Conservation (phyloP, 2,113 vertebrate genomes). For the Trogon surrucura region DNA sequence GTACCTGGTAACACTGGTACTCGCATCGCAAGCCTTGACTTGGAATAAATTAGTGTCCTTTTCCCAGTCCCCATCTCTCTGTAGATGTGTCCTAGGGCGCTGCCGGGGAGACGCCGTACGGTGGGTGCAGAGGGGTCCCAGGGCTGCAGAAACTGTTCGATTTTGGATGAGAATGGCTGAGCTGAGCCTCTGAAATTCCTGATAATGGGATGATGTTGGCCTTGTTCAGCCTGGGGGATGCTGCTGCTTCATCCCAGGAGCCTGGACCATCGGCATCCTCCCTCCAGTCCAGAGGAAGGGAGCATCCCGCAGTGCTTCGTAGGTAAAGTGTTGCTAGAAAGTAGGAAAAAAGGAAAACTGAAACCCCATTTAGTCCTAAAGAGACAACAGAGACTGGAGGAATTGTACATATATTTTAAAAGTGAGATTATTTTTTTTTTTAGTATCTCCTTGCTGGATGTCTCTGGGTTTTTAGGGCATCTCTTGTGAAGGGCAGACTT, state of each 20-base stretch:
- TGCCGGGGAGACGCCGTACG: background rate
- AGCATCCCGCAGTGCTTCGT: background rate
- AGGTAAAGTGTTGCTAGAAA: background rate
- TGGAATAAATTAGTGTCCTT: background rate
- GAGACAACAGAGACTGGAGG: background rate
- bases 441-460: constrained; percentile 12
- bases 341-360: background rate
- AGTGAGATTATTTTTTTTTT: background rate
- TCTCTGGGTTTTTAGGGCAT: constrained; percentile 21
- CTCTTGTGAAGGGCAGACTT: constrained; percentile 28
- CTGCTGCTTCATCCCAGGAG: background rate
- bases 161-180: background rate
- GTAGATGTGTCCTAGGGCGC: rapidly evolving
- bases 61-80: background rate
- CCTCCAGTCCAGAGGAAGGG: background rate
- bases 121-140: background rate
- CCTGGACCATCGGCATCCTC: background rate
- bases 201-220: background rate
- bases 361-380: background rate
- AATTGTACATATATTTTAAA: constrained; percentile 46
- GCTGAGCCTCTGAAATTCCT: background rate
- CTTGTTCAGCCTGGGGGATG: background rate
- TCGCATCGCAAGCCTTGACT: background rate
- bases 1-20: too few relatives aligned
- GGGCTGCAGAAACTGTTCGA: background rate